Base-by-base conservation (phyloP, 2,113 vertebrate species). In the Macroglossus sobrinus region DNA sequence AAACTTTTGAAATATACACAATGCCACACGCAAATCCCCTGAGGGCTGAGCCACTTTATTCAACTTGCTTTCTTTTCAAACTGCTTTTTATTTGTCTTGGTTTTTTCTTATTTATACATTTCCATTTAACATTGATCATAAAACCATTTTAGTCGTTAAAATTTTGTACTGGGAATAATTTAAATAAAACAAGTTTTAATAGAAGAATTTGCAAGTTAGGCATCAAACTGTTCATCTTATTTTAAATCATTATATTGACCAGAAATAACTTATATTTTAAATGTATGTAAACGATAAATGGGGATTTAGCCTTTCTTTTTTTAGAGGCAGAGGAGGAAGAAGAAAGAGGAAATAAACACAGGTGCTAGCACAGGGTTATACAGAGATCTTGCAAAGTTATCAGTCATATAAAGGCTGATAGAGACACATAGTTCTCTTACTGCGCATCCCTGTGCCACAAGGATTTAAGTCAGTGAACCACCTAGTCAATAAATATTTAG, bases 261-360 rank as follows among this genome's bases (percentile, higher is more conserved):
- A 96, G 95, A 98, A 96, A 94, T 45, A 92, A 85, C 92, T 80
- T 94, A 66, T 96, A 95, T 96, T 95, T 96, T 93, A 95, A 97
- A 94, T 97, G 78, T 96, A 89, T 93, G 57, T 94, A 95, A 97
- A 95, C 84, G 86, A 97, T 95, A 97, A 93, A 86, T 91, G 97
- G 47, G 50, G 81, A 94, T 82, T 97, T 97, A 84, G 78, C 91
- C 89, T 95, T 93, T 98, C 97, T 97, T 97, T 97, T 98, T 98
- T 97, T 97, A 97, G 97, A 95, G 93, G 78, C 84, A 93, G 72
- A 96, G 96, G 97, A 97, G 94, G 97, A 98, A 98, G 97, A 97
- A 97, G 85, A 98, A 97, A 98, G 97, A 96, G 97, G 97, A 98
- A 98, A 98, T 97, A 96, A 96, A 96, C 93, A 96, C 97, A 98